phyloP scores from a whole-genome alignment of 2,113 vertebrate genomes.

The Thymallus thymallus region DNA sequence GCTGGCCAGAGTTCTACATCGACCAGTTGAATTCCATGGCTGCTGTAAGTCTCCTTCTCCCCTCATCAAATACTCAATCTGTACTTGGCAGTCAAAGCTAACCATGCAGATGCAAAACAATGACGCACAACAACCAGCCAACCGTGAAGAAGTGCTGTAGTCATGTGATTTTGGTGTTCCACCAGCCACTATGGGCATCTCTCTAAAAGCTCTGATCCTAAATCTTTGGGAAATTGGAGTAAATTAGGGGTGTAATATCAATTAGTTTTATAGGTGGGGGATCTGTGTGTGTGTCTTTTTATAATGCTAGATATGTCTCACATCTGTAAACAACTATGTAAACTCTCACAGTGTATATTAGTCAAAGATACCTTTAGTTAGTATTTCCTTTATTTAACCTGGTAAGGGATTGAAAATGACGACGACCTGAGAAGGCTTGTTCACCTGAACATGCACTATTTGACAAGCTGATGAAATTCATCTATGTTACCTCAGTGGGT shows the following conservation, averaged over 20 bases:
- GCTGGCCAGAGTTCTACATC: conserved; percentile 92
- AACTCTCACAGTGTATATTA: background rate
- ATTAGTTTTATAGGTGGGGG: background rate
- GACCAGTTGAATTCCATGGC: conserved; percentile 91
- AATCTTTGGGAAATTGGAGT: background rate
- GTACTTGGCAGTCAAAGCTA: background rate
- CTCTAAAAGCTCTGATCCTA: background rate
- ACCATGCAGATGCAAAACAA: background rate
- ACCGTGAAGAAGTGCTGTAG: background rate
- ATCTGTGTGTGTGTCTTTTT: background rate
- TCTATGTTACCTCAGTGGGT: too few relatives aligned
- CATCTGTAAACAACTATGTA: background rate
- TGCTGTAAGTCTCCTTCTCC: conserved; percentile 79
- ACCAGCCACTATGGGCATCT: background rate
- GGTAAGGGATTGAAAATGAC: too few relatives aligned
- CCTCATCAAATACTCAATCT: background rate
- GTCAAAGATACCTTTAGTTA: too few relatives aligned
- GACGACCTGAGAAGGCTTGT: too few relatives aligned
- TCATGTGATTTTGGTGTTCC: background rate
- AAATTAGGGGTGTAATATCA: background rate
- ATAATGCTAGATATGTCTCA: background rate
- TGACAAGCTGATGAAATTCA: too few relatives aligned
- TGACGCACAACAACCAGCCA: too few relatives aligned
- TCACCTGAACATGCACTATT: too few relatives aligned
- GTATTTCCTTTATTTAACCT: too few relatives aligned